A percentile compares a stretch with the other conserved stretches of the same genome.
Conservation (phyloP, 1,140 invertebrate genomes). For the Triops longicaudatus region DNA sequence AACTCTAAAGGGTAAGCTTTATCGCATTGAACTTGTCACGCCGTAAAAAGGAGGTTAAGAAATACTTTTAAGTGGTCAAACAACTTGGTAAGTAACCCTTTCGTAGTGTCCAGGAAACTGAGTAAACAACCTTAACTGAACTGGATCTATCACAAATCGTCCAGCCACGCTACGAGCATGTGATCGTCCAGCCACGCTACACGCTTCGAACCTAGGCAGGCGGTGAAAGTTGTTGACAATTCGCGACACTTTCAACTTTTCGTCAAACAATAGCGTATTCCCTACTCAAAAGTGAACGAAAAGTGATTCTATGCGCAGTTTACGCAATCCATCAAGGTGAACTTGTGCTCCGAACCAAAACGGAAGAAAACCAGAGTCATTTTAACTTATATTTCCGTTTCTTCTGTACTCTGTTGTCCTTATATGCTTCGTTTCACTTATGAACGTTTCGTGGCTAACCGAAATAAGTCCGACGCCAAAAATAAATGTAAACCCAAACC, state of each 20-base stretch:
- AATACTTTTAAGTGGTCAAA: too few relatives aligned
- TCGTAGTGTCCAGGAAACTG: too few relatives aligned
- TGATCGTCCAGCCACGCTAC: too few relatives aligned
- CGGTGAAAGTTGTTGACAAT: background rate
- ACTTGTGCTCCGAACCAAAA: background rate
- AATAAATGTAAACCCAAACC: background rate
- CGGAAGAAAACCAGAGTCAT: background rate
- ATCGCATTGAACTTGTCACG: too few relatives aligned
- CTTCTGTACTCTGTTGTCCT: background rate
- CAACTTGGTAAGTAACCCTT: too few relatives aligned
- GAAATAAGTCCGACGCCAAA: background rate
- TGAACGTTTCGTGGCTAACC: background rate
- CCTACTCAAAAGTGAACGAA: background rate
- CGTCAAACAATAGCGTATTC: background rate
- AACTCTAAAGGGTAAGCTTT: too few relatives aligned
- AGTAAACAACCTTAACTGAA: too few relatives aligned
- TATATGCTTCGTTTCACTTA: background rate
- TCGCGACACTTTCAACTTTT: background rate
- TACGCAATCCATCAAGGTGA: constrained; percentile 4
- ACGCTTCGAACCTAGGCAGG: too few relatives aligned
- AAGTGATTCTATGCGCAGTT: background rate
- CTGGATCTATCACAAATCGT: too few relatives aligned
- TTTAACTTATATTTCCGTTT: background rate
- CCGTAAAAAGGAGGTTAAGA: too few relatives aligned
- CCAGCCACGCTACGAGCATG: too few relatives aligned